phyloP scores from a whole-genome alignment of 2,797 vertebrate genomes.

The Synaphobranchus kaupii region DNA sequence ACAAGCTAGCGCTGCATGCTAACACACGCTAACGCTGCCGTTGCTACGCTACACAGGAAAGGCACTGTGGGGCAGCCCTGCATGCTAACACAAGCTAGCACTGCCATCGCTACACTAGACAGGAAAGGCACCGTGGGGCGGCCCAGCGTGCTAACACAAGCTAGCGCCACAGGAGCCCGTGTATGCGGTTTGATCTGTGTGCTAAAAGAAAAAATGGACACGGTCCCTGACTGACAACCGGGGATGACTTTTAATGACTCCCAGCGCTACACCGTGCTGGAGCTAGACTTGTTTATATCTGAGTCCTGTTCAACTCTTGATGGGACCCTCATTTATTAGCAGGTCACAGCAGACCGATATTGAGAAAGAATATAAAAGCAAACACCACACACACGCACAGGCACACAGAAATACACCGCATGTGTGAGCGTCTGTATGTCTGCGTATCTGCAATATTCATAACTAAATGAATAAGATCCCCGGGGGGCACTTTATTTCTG shows the following conservation, averaged over 20 bases:
- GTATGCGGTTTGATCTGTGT: slow-evolving; percentile 39
- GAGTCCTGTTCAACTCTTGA: slow-evolving; percentile 50
- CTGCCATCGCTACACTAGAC: background rate
- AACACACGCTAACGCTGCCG: slow-evolving; percentile 23
- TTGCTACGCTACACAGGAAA: background rate
- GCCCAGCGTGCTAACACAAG: slow-evolving; percentile 36
- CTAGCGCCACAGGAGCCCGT: slow-evolving; percentile 24
- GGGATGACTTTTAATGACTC: slow-evolving; percentile 14
- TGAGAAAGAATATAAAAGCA: slow-evolving; percentile 36
- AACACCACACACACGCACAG: slow-evolving; percentile 16
- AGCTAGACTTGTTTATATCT: slow-evolving; percentile 67
- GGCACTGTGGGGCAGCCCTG: no score
- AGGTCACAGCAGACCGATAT: slow-evolving; percentile 35
- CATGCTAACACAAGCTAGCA: background rate
- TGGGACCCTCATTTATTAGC: slow-evolving; percentile 40
- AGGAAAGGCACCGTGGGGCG: background rate
- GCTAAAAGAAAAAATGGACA: slow-evolving; percentile 40
- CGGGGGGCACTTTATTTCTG: slow-evolving; percentile 62
- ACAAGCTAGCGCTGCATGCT: slow-evolving; percentile 5
- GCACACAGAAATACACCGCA: background rate
- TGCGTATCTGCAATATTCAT: slow-evolving; percentile 48
- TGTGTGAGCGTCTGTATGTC: background rate
- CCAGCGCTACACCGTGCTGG: slow-evolving; percentile 55
- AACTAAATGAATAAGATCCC: slow-evolving; percentile 65
- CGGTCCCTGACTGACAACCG: slow-evolving; percentile 54